phyloP scores from a whole-genome alignment of 1,140 invertebrate genomes.

The Dolichoris vasculosae region DNA sequence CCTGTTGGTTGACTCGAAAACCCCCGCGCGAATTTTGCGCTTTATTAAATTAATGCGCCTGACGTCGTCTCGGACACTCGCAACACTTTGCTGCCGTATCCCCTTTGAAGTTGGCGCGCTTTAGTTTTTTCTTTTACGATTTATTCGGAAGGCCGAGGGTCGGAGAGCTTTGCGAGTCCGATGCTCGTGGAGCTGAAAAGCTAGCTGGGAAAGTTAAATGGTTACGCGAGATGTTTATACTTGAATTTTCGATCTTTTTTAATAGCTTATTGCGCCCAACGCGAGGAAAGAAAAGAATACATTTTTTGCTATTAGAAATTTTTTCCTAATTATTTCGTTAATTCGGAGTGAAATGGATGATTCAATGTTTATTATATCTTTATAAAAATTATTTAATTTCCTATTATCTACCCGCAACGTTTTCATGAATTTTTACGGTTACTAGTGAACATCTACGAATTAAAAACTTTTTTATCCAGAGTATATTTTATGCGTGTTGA shows the following conservation, averaged over 20 bases:
- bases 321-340: not conserved
- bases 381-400: not conserved
- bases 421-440: not conserved
- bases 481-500: not conserved
- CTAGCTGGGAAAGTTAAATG: not conserved
- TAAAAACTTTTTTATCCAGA: not conserved
- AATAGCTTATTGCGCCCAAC: not conserved
- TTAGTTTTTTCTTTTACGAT: not conserved
- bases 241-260: not conserved
- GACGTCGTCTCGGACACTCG: constrained; percentile 15
- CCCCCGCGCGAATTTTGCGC: constrained; percentile 36
- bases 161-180: not conserved
- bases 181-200: not conserved
- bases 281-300: not conserved
- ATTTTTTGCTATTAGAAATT: too few relatives aligned
- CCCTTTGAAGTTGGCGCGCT: not conserved
- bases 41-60: constrained; percentile 52
- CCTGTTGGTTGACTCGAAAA: too few relatives aligned
- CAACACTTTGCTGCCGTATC: not conserved
- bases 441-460: not conserved
- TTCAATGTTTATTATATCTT: not conserved
- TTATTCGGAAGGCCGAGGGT: not conserved
- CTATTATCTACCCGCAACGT: too few relatives aligned
- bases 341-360: not conserved
- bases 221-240: not conserved